Evolutionary conservation across 2,888 invertebrate species (phyloP).

Genomic region (Salpingus planirostris): DNA sequence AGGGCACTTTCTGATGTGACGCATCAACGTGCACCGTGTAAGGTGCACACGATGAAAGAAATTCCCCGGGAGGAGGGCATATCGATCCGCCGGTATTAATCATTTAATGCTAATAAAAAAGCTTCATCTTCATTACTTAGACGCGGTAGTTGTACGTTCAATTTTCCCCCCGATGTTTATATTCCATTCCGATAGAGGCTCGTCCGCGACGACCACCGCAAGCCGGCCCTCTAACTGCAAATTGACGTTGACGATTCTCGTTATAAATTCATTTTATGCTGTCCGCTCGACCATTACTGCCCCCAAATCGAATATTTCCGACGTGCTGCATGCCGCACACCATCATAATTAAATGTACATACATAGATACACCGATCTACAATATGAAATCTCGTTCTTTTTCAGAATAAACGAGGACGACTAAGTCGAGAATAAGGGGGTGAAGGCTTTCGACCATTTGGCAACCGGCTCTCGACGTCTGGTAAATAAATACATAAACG

Average conservation of each 20-base stretch:
- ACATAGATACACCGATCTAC: too few species aligned
- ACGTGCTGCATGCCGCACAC: constrained; percentile 10
- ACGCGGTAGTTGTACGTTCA: constrained; percentile 13
- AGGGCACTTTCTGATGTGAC: constrained; percentile 8
- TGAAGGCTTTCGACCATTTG: too few species aligned
- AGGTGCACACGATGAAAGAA: constrained; percentile 13
- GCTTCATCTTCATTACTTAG: constrained; percentile 15
- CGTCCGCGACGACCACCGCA: constrained; percentile 12
- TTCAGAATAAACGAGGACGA: too few species aligned
- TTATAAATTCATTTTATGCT: constrained; percentile 15
- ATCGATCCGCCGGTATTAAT: constrained; percentile 14
- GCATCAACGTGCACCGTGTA: too few species aligned
- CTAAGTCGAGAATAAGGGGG: too few species aligned
- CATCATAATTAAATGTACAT: constrained; percentile 10
- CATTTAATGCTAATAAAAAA: constrained; percentile 14
- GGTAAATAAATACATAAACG: too few species aligned
- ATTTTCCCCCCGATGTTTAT: constrained; percentile 15
- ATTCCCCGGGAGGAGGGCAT: constrained; percentile 10
- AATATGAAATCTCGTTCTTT: too few species aligned
- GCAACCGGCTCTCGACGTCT: too few species aligned
- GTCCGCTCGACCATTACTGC: constrained; percentile 12
- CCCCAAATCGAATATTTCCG: constrained; percentile 10
- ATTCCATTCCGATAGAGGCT: constrained; percentile 13
- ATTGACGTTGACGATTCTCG: constrained; percentile 16
- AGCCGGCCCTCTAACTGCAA: constrained; percentile 13